Evolutionary conservation across 2,888 invertebrate genomes (phyloP), one percentile per base, ranked within the genome.

Genomic region (Cheilosia vulpina): DNA sequence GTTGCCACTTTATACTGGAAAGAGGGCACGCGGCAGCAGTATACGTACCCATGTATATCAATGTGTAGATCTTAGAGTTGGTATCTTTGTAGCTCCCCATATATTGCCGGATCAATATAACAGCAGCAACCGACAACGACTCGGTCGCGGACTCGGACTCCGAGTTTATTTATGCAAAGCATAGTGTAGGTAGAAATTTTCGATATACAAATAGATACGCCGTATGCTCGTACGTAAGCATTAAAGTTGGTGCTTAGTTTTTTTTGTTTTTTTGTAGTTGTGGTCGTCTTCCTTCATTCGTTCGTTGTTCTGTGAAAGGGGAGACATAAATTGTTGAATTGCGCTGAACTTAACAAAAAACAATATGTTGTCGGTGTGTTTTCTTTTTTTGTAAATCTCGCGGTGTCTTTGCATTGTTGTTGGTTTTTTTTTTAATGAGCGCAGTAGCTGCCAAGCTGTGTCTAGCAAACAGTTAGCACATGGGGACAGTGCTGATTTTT

Each of bases 101-200:
- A 24, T 47, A 27, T 63, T 82, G 71, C 76, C 71, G 53, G 58
- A 82, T 76, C 76, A 58, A 77, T 82, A 53, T 53, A 76, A 31
- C 65, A 50, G 38, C 34, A 41, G 43, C 50, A 66, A 68, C 68
- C 57, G 60, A 41, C 45, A 53, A 65, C 53, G 43, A 17, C 45
- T 38, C 11, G 38, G 38, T 13, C 13, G 9, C 38, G 13, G 38
- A 38, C 38, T 38, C 13, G 38, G 55, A 15, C 60, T 43, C 38
- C 53, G 58, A 62, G 53, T 79, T 76, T 84, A 79, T 76, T 84
- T 84, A 84, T 84, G 84, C 84, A 84, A 84, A 84, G 84, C 71
- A 50, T 66, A 77, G 75, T 66, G 78, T 84, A 84, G 79, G 79
- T 65, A 69, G 79, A 60, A 75, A 65, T 45, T 75, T 73, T 79